These are phyloP conservation scores for Chlorodrepanis virens DNA, from an alignment of 2,113 vertebrate genomes.

Conservation along the genomic window DNA sequence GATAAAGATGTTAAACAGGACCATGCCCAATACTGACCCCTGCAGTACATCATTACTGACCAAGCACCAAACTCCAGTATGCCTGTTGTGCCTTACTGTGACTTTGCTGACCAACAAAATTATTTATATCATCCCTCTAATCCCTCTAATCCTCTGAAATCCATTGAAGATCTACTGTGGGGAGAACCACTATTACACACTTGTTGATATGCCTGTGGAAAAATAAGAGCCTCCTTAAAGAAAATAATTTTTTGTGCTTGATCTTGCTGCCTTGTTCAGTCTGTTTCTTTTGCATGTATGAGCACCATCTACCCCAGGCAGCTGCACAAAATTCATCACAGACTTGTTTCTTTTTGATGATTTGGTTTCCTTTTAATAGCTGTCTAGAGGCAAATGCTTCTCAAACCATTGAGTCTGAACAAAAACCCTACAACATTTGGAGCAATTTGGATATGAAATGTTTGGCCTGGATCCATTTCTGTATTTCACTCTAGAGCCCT, in stretches of 20 bases:
- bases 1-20: not conserved
- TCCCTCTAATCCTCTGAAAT: not conserved
- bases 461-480: conserved; percentile 25
- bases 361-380: not conserved
- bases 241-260: not conserved
- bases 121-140: rapidly evolving
- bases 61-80: not conserved
- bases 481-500: conserved; percentile 7
- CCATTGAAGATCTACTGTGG: not conserved
- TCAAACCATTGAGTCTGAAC: not conserved
- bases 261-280: not conserved
- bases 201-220: not conserved
- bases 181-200: not conserved
- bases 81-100: not conserved
- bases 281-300: not conserved
- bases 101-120: not conserved
- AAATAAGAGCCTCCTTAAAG: not conserved
- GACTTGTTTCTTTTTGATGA: not conserved
- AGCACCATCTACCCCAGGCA: not conserved
- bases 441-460: conserved; percentile 5
- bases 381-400: not conserved
- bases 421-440: not conserved
- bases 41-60: not conserved
- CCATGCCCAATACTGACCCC: not conserved
- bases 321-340: not conserved